Percentiles rank a stretch among this genome's conserved stretches.
Evolutionary conservation across 2,888 invertebrate species (phyloP).

Genomic region (Heliconius ethilla): DNA sequence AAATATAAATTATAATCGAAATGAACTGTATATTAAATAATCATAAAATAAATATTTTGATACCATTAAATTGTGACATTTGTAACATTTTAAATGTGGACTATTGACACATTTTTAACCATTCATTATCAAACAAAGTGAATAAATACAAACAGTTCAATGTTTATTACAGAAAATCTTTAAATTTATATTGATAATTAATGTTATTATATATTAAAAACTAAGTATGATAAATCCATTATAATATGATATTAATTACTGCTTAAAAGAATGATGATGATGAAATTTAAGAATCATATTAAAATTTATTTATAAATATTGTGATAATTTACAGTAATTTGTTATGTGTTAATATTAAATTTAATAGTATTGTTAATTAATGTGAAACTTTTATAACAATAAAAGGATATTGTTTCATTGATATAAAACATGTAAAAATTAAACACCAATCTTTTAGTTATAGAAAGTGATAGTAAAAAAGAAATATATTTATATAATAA

Average conservation of each 20-base stretch:
- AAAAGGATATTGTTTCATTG: no score
- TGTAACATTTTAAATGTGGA: constrained; percentile 8
- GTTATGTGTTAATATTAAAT: no score
- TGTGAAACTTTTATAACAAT: no score
- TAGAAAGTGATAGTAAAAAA: no score
- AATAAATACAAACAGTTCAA: constrained; percentile 12
- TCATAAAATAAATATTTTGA: constrained; percentile 13
- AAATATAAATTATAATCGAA: background rate
- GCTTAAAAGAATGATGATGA: background rate
- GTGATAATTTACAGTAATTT: background rate
- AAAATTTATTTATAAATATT: no score
- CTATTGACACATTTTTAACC: constrained; percentile 7
- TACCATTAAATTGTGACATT: constrained; percentile 14
- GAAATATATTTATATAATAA: no score
- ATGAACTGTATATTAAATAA: background rate
- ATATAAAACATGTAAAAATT: no score
- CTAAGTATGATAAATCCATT: background rate
- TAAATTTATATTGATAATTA: background rate
- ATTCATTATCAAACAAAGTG: constrained; percentile 16
- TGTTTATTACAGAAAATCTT: background rate
- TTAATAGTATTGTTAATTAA: no score
- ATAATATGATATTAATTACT: background rate
- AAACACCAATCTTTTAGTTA: no score
- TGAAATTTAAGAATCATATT: no score
- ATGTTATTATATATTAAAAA: background rate